Base-by-base conservation (phyloP, 2,797 vertebrate species). In the Chrysolophus pictus region DNA sequence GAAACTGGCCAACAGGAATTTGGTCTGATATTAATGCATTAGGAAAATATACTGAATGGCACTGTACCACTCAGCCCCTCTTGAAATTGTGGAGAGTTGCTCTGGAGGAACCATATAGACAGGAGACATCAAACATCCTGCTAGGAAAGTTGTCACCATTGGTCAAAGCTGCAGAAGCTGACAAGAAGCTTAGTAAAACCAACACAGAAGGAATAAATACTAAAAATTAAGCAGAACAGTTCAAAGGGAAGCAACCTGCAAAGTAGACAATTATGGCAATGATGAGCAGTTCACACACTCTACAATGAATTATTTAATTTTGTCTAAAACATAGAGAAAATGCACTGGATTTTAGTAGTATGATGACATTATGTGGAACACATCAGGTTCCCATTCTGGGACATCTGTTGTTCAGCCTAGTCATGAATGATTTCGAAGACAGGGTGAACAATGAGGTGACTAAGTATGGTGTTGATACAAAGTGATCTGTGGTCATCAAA, bases 401-500 rank as follows among this genome's bases (percentile, higher is more conserved):
- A 84, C 70, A 81, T 78, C 87, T 90, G 76, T 47, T 84, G 21
- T 60, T 91, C 63, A 90, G 44, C 19, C 23, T 56, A 67, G 56
- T 90, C 63, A 53, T 7, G 11, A 79, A 44, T n/a, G 26, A 76
- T 86, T 79, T 72, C 47, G 42, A 91, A 90, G 71, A 91, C 64
- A 86, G 80, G 83, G 62, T 94, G 70, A 92, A 56, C 42, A 78
- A 70, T 15, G 39, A 90, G 13, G 10, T 88, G 59, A 88, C 85
- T 70, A 78, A 70, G 21, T 60, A 8, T 60, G 59, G 67, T 59
- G 73, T 60, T 81, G 87, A 91, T 90, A 78, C 67, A 92, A 88
- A 95, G 59, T 92, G 89, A 93, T 93, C 42, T 60, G 73, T 73
- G 64, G 83, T 88, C 83, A 95, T 96, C 85, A 76, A 94, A 88